Evolutionary conservation across 92 coral and sea anemone species (phyloP).

Genomic region (Scolanthus callimorphus): DNA sequence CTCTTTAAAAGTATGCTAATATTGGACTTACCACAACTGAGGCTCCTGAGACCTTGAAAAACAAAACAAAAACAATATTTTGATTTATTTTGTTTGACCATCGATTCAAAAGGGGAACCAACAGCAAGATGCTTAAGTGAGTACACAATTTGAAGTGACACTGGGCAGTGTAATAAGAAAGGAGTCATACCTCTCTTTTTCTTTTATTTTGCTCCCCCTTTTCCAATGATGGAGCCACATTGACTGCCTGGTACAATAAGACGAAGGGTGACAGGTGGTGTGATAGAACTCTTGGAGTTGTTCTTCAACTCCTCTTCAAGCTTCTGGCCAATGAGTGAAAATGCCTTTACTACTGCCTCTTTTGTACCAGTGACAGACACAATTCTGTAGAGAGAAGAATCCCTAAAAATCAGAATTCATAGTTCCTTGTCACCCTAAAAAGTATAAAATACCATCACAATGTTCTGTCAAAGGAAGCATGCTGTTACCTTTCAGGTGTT

Average conservation of each 20-base stretch:
- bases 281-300: constrained; percentile 41
- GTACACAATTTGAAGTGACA: too few relatives aligned
- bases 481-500: constrained; percentile 65
- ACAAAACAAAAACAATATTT: not conserved
- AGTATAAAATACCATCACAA: too few relatives aligned
- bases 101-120: too few relatives aligned
- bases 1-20: too few relatives aligned
- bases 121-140: too few relatives aligned
- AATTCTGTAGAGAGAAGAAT: constrained; percentile 33
- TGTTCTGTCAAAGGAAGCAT: too few relatives aligned
- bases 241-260: constrained; percentile 69
- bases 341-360: constrained; percentile 61
- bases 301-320: constrained; percentile 67
- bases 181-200: constrained; percentile 79
- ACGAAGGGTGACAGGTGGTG: constrained; percentile 52
- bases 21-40: constrained; percentile 29
- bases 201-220: constrained; percentile 74
- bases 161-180: too few relatives aligned
- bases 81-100: too few relatives aligned
- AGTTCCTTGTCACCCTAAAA: too few relatives aligned
- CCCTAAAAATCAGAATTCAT: too few relatives aligned
- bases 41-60: constrained; percentile 51
- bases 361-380: constrained; percentile 66
- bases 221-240: constrained; percentile 79
- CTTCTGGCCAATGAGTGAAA: constrained; percentile 57